Percentiles rank a stretch among this genome's conserved stretches.
These are phyloP conservation scores for Noctua janthe DNA, from an alignment of 2,888 invertebrate species.

Conservation along the genomic window DNA sequence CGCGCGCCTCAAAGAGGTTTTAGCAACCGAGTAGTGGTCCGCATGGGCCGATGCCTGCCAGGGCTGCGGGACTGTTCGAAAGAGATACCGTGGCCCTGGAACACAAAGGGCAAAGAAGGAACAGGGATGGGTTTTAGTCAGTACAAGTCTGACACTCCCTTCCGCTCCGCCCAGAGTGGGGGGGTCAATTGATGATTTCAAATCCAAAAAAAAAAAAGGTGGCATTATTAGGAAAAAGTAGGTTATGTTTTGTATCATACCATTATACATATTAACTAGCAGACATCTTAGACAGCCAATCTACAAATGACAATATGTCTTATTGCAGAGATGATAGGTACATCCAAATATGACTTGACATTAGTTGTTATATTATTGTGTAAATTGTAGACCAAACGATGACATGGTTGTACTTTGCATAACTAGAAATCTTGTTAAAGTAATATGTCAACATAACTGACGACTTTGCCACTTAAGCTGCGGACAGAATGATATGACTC, in stretches of 20 bases:
- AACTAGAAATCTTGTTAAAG: slow-evolving; percentile 35
- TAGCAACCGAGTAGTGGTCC: no score
- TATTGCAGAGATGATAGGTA: not conserved
- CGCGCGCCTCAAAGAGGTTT: no score
- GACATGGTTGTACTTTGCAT: slow-evolving; percentile 42
- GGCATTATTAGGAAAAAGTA: not conserved
- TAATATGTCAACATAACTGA: slow-evolving; percentile 46
- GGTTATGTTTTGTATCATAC: not conserved
- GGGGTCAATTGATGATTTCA: no score
- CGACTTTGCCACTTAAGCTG: slow-evolving; percentile 33
- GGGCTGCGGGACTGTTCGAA: no score
- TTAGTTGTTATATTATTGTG: not conserved
- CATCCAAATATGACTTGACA: slow-evolving; percentile 1
- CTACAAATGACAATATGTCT: not conserved
- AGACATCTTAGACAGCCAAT: not conserved
- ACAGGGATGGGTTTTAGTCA: no score
- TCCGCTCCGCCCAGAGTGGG: no score
- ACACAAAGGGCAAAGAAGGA: no score
- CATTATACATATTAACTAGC: not conserved
- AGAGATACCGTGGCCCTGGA: no score
- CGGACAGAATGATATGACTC: slow-evolving; percentile 30
- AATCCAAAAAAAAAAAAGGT: no score
- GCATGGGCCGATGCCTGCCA: no score
- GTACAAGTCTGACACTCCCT: no score
- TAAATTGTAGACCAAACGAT: slow-evolving; percentile 19